Evolutionary conservation across 2,113 vertebrate genomes (phyloP).

Genomic region (Rissa tridactyla): DNA sequence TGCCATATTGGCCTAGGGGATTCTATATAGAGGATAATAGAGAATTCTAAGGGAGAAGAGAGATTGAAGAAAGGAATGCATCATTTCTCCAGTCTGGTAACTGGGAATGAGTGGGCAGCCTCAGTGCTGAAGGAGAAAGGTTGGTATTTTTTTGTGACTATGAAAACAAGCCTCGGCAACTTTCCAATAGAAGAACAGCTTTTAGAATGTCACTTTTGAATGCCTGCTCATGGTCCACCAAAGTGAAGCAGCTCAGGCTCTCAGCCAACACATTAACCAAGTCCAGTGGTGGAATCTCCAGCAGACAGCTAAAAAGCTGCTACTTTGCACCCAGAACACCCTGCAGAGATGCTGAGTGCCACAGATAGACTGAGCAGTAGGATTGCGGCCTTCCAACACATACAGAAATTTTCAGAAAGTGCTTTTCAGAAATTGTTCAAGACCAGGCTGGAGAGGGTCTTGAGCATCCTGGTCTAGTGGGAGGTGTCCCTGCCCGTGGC

Average conservation of each 20-base stretch:
- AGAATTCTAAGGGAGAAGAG: neutral
- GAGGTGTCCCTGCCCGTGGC: neutral
- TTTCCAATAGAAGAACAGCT: neutral
- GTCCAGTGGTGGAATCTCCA: neutral
- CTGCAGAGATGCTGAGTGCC: neutral
- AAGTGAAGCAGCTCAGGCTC: neutral
- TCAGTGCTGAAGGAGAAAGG: neutral
- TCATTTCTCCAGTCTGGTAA: neutral
- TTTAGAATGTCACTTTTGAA: neutral
- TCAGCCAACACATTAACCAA: rapidly evolving
- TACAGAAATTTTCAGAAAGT: neutral
- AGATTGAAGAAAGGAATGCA: neutral
- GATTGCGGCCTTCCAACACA: neutral
- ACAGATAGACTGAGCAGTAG: neutral
- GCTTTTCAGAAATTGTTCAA: neutral
- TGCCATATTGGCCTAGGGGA: neutral
- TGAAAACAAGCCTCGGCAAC: neutral
- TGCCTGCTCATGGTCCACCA: neutral
- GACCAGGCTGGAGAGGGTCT: neutral
- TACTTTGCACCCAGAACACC: neutral
- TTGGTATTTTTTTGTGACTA: neutral
- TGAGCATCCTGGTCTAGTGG: neutral
- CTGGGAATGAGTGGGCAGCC: neutral
- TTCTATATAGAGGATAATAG: neutral
- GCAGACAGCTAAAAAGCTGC: neutral